A percentile compares a stretch with the other conserved stretches of the same genome.
phyloP scores from a whole-genome alignment of 2,113 vertebrate species.

The Sceloporus undulatus region DNA sequence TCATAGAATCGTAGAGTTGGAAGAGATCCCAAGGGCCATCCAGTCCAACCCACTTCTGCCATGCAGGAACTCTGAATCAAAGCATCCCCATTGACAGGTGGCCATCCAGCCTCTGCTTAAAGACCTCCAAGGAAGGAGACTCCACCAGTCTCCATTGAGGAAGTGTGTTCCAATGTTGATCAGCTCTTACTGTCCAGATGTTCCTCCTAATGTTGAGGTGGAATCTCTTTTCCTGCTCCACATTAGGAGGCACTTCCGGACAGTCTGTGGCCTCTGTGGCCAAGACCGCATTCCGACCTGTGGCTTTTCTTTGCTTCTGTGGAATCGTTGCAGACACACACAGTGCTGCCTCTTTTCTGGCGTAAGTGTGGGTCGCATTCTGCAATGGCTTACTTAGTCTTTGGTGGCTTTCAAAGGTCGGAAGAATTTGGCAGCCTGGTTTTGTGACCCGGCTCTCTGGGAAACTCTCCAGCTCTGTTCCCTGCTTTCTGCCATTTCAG shows the following conservation, averaged over 20 bases:
- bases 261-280: neutral
- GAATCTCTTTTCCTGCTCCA: too few relatives aligned
- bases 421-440: constrained; percentile 40
- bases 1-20: too few relatives aligned
- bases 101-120: too few relatives aligned
- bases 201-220: too few relatives aligned
- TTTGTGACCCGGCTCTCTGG: constrained; percentile 47
- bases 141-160: too few relatives aligned
- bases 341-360: neutral
- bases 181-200: too few relatives aligned
- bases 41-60: too few relatives aligned
- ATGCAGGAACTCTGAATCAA: too few relatives aligned
- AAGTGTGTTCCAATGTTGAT: too few relatives aligned
- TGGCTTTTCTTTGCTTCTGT: neutral
- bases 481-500: constrained; percentile 32
- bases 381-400: constrained; percentile 21
- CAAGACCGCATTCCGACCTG: neutral
- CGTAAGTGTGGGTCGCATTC: neutral
- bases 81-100: too few relatives aligned
- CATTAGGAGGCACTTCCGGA: neutral
- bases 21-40: too few relatives aligned
- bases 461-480: constrained; percentile 49
- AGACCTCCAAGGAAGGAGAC: too few relatives aligned
- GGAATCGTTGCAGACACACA: neutral
- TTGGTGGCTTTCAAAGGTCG: constrained; percentile 51